A percentile compares a stretch with the other conserved stretches of the same genome.
These are phyloP conservation scores for Galeopterus variegatus DNA, from an alignment of 2,113 vertebrate genomes.

Conservation along the genomic window DNA sequence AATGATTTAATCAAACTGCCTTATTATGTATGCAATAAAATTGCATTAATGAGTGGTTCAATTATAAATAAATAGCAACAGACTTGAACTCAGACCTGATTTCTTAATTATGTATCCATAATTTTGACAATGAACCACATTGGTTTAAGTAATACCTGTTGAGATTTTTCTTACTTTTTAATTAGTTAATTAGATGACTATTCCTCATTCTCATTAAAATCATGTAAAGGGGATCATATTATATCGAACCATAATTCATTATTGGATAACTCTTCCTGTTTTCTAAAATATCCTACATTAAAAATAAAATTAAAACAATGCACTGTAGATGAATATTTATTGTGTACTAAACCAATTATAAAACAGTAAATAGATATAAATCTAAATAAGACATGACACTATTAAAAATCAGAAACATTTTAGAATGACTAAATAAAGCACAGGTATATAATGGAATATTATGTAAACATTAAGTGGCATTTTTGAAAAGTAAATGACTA, in stretches of 20 bases:
- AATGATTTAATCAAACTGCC: neutral
- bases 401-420: neutral
- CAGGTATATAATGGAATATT: neutral
- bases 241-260: neutral
- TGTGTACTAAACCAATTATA: neutral
- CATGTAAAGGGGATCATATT: neutral
- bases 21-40: neutral
- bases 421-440: neutral
- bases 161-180: neutral
- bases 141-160: neutral
- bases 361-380: neutral
- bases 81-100: neutral
- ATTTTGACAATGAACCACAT: neutral
- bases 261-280: neutral
- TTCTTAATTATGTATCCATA: neutral
- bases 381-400: neutral
- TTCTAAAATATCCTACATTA: neutral
- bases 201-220: neutral
- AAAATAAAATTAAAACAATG: neutral
- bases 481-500: neutral
- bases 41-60: neutral
- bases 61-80: neutral
- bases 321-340: neutral
- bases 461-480: neutral
- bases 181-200: neutral